Evolutionary conservation across 2,797 vertebrate genomes (phyloP).

Genomic region (Paratrypauchen microcephalus): DNA sequence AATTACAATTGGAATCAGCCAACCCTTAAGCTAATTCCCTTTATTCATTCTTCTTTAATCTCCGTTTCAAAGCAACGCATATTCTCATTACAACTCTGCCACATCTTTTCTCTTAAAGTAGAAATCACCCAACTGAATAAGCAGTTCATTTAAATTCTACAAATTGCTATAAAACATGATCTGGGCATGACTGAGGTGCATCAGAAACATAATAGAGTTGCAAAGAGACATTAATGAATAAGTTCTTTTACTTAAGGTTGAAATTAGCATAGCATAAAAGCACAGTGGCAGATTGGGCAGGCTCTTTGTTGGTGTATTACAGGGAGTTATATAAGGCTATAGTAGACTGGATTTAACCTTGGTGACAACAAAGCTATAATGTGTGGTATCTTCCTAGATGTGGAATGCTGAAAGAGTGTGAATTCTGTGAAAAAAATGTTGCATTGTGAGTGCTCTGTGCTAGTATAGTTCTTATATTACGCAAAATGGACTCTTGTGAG

Average conservation of each 20-base stretch:
- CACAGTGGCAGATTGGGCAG: background rate
- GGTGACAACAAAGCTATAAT: slow-evolving; percentile 5
- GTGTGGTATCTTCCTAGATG: slow-evolving; percentile 5
- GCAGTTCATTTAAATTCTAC: slow-evolving; percentile 9
- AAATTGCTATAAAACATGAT: background rate
- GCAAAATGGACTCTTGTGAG: too few species aligned
- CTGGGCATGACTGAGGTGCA: slow-evolving; percentile 1
- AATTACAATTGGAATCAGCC: background rate
- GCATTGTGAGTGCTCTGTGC: background rate
- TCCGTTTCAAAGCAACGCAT: background rate
- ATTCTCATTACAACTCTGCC: background rate
- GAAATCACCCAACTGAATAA: slow-evolving; percentile 8
- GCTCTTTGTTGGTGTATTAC: background rate
- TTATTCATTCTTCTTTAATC: background rate
- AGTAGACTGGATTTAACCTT: slow-evolving; percentile 35
- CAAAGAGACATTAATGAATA: slow-evolving; percentile 12
- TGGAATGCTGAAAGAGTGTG: background rate
- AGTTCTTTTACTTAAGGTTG: slow-evolving; percentile 2
- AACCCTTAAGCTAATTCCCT: background rate
- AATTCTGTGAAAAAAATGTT: background rate
- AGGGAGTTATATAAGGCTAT: slow-evolving; percentile 29
- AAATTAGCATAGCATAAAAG: slow-evolving; percentile 2
- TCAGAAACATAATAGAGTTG: slow-evolving; percentile 4
- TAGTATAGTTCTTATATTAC: too few species aligned
- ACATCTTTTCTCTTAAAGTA: slow-evolving; percentile 14